A percentile compares a stretch with the other conserved stretches of the same genome.
Evolutionary conservation across 2,888 invertebrate genomes (phyloP).

Genomic region (Parascotia fuliginaria): DNA sequence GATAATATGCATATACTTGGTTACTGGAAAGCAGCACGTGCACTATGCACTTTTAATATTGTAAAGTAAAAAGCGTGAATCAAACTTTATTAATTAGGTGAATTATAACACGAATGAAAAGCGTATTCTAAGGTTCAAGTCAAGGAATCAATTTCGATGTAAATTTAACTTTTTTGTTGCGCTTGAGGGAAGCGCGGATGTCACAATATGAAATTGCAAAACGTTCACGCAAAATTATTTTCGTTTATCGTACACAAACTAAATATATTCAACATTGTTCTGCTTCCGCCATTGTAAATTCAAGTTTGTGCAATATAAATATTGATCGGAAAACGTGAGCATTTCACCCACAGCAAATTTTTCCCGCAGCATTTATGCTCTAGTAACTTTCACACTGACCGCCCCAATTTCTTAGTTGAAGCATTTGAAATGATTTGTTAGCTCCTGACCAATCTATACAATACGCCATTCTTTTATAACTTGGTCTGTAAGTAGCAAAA

Average conservation of each 20-base stretch:
- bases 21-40: conserved; percentile 1
- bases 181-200: conserved; percentile 18
- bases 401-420: conserved; percentile 52
- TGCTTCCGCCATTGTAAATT: conserved; percentile 32
- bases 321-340: conserved; percentile 31
- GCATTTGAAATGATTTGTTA: conserved; percentile 68
- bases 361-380: conserved; percentile 42
- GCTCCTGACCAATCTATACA: conserved; percentile 56
- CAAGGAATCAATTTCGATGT: conserved; percentile 27
- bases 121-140: conserved; percentile 39
- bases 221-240: conserved; percentile 15
- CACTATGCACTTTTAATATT: conserved; percentile 5
- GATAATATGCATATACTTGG: conserved; percentile 2
- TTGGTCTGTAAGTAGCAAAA: conserved; percentile 76
- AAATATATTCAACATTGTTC: conserved; percentile 20
- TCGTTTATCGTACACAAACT: not conserved
- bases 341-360: conserved; percentile 32
- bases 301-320: conserved; percentile 34
- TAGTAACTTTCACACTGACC: conserved; percentile 50
- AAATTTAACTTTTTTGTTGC: conserved; percentile 20
- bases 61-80: conserved; percentile 45
- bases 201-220: conserved; percentile 8
- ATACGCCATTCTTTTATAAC: conserved; percentile 74
- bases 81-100: conserved; percentile 36
- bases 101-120: conserved; percentile 39